Percentiles rank a stretch among this genome's conserved stretches.
phyloP scores from a whole-genome alignment of 2,888 invertebrate species.

The Hydraecia micacea region DNA sequence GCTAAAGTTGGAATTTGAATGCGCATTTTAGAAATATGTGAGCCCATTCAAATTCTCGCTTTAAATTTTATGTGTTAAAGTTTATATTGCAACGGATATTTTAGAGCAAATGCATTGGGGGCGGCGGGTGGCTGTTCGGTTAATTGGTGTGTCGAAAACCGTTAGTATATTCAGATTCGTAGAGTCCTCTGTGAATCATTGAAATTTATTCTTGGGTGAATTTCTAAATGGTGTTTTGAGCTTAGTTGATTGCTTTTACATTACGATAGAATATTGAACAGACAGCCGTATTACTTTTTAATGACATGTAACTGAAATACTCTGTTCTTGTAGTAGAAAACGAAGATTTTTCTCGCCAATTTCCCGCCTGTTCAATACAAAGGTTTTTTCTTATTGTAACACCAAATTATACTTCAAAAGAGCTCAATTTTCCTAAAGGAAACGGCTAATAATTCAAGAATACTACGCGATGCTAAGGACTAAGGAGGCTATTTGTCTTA shows the following conservation, averaged over 20 bases:
- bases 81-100: slow-evolving; percentile 43
- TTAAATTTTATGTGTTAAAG: slow-evolving; percentile 45
- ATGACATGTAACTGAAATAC: slow-evolving; percentile 26
- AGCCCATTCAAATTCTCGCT: slow-evolving; percentile 26
- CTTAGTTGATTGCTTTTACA: slow-evolving; percentile 39
- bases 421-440: background rate
- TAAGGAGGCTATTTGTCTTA: slow-evolving; percentile 6
- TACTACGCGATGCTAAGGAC: background rate
- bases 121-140: slow-evolving; percentile 55
- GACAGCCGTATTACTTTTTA: slow-evolving; percentile 16
- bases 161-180: slow-evolving; percentile 60
- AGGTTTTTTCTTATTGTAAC: background rate
- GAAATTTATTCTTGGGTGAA: slow-evolving; percentile 47
- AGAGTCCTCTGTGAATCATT: slow-evolving; percentile 37
- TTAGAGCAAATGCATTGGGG: slow-evolving; percentile 47
- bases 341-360: background rate
- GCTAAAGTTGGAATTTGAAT: slow-evolving; percentile 53
- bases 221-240: slow-evolving; percentile 30
- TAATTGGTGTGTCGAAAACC: slow-evolving; percentile 69
- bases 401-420: background rate
- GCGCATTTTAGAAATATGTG: slow-evolving; percentile 17
- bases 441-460: background rate
- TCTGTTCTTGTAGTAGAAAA: slow-evolving; percentile 2
- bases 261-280: slow-evolving; percentile 17
- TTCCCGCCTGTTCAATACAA: background rate